Conservation (phyloP, 1,140 invertebrate species). For the Eulimnadia texana region DNA sequence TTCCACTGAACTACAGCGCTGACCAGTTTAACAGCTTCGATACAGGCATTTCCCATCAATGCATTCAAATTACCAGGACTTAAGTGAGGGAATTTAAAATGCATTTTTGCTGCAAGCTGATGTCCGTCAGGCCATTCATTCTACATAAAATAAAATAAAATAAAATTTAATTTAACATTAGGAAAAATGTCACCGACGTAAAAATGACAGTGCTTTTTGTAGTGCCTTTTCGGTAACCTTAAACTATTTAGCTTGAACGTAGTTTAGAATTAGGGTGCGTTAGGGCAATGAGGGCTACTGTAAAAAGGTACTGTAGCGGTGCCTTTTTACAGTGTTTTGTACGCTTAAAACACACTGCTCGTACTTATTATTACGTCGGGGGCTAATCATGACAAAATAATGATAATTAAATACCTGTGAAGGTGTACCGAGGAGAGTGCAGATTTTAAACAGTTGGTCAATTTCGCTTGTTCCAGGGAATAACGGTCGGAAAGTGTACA, state of each 20-base stretch:
- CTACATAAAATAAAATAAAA: constrained; percentile 30
- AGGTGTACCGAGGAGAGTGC: constrained; percentile 86
- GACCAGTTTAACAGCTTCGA: constrained; percentile 68
- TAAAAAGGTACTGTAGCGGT: too few relatives aligned
- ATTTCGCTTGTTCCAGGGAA: constrained; percentile 97
- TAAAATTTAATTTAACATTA: not conserved
- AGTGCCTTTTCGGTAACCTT: too few relatives aligned
- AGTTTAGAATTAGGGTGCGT: too few relatives aligned
- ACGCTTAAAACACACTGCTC: not conserved
- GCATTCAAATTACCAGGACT: constrained; percentile 57
- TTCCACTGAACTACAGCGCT: constrained; percentile 82
- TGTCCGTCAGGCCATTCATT: constrained; percentile 92
- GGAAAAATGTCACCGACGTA: not conserved
- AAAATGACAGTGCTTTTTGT: too few relatives aligned
- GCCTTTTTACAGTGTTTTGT: too few relatives aligned
- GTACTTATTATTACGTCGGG: not conserved
- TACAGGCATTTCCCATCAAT: constrained; percentile 69
- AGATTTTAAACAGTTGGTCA: constrained; percentile 96
- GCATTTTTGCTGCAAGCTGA: constrained; percentile 79
- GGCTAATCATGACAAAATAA: not conserved
- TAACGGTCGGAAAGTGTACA: constrained; percentile 93
- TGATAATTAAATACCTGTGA: constrained; percentile 52
- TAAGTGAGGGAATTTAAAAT: constrained; percentile 90
- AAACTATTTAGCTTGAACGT: too few relatives aligned
- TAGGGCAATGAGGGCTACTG: too few relatives aligned